A percentile compares a stretch with the other conserved stretches of the same genome.
Conservation (phyloP, 2,888 invertebrate species). For the Morpho helenor region DNA sequence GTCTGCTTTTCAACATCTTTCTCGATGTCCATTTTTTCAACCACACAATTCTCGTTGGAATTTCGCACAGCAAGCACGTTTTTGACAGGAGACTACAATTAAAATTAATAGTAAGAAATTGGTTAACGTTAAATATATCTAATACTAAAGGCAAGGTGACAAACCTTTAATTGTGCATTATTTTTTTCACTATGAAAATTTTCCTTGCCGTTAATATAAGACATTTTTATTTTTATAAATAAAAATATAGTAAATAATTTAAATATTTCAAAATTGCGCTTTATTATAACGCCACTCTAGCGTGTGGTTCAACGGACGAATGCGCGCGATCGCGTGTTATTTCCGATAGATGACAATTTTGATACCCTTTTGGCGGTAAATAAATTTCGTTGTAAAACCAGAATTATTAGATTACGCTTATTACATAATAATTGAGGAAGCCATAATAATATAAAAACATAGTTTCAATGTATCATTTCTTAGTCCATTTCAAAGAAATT, state of each 20-base stretch:
- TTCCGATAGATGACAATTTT: no score
- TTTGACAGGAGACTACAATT: conserved; percentile 65
- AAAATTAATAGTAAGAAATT: conserved; percentile 14
- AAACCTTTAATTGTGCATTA: conserved; percentile 68
- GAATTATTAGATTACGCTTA: not conserved
- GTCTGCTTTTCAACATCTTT: conserved; percentile 41
- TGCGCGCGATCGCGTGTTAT: not conserved
- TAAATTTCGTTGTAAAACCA: conserved; percentile 19
- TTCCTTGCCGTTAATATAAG: conserved; percentile 57
- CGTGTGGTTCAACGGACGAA: not conserved
- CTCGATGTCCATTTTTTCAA: conserved; percentile 57
- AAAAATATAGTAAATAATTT: conserved; percentile 4
- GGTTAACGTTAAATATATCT: not conserved
- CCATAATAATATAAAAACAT: no score
- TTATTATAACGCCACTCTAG: not conserved
- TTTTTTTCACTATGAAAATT: conserved; percentile 57
- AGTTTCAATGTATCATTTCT: no score
- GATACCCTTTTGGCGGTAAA: conserved; percentile 26
- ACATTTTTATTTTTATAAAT: conserved; percentile 37
- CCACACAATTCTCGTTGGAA: conserved; percentile 45
- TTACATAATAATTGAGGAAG: not conserved
- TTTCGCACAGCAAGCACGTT: conserved; percentile 52
- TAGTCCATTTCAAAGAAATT: no score
- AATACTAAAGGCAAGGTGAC: conserved; percentile 17
- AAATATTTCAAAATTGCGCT: not conserved